Evolutionary conservation across 2,888 invertebrate genomes (phyloP).

Genomic region (Sphinx pinastri): DNA sequence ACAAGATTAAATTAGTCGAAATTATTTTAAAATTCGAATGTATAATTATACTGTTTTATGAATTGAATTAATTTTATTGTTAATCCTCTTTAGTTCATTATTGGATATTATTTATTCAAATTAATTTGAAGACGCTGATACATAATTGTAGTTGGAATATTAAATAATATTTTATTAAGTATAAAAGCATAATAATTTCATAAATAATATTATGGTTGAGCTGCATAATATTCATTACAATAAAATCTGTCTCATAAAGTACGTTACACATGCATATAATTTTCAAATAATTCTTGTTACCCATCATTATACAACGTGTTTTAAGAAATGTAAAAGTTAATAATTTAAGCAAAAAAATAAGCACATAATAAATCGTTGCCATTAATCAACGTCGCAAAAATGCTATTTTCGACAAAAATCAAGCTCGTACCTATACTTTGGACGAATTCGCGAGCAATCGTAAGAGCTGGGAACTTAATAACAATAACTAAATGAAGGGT

Average conservation of each 20-base stretch:
- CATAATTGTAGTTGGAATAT: too few species aligned
- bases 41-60: neutral
- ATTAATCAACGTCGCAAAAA: constrained; percentile 66
- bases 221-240: too few species aligned
- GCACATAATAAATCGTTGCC: constrained; percentile 43
- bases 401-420: constrained; percentile 62
- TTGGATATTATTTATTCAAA: too few species aligned
- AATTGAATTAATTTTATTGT: neutral
- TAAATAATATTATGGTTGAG: too few species aligned
- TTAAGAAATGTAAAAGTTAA: constrained; percentile 7
- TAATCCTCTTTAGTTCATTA: too few species aligned
- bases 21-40: neutral
- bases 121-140: too few species aligned
- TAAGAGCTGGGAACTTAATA: constrained; percentile 61
- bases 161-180: too few species aligned
- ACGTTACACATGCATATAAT: neutral
- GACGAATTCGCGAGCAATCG: constrained; percentile 68
- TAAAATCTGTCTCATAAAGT: neutral
- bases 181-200: too few species aligned
- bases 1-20: neutral
- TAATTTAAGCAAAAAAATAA: constrained; percentile 12
- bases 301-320: neutral
- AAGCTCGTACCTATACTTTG: constrained; percentile 55
- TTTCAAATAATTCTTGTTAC: constrained; percentile 16
- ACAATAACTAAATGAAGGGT: constrained; percentile 76